Base-by-base conservation (phyloP, 1,140 invertebrate species). In the Drosophila punjabiensis region DNA sequence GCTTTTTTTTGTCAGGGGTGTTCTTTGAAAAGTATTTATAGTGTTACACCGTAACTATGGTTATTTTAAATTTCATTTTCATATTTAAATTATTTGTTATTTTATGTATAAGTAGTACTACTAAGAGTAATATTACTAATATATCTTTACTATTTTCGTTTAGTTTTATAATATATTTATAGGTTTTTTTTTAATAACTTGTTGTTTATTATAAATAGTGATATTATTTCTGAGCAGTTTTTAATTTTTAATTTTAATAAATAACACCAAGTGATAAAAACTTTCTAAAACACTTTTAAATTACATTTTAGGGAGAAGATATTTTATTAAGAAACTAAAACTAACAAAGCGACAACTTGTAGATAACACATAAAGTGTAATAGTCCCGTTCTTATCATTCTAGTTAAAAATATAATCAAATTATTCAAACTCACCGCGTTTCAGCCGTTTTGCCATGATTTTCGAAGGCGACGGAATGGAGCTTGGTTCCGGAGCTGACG, bases 391-490 rank as follows among this genome's bases (percentile, higher is more conserved):
- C 10, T 56, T 63, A 61, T 41, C 6, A 35, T 16, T 59, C 35
- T 5, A 37, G 39, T 41, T n/a, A 18, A 65, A 58, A 11, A 35
- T 14, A 35, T 16, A 11, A 0, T n/a, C 7, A 24, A 1, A n/a
- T 10, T 10, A 10, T 1, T 18, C 10, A 39, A 52, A 73, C 92
- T 93, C 47, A 93, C 92, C 90, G 63, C 84, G 73, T 55, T 86
- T 91, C 28, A 69, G 75, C 14, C 88, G 76, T 55, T 84, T 92
- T 16, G 86, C 32, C 48, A 37, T 53, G 5, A 74, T 43, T 28
- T 78, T 69, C 8, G 74, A 65, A 47, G 83, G 65, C 9, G 82
- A 73, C 1, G 59, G 79, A 4, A 39, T 37, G 4, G 62, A 56
- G 9, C 37, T 39, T 13, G 50, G 33, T 30, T 76, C 77, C 11